Evolutionary conservation across 2,797 vertebrate species (phyloP).

Genomic region (Philypnodon macrostomus): DNA sequence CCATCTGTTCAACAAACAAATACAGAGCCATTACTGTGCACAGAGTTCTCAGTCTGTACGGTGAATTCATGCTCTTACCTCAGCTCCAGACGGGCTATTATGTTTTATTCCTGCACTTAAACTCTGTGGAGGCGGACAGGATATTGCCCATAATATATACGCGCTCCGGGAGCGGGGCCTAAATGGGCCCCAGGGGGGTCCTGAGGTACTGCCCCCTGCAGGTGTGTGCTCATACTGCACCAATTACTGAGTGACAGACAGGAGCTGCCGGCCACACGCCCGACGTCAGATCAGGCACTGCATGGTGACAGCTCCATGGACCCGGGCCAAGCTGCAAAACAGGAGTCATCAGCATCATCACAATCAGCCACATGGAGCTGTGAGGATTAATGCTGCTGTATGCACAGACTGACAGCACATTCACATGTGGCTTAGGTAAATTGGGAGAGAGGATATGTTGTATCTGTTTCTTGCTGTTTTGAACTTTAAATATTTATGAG

Average conservation of each 20-base stretch:
- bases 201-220: conserved; percentile 73
- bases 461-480: conserved; percentile 42
- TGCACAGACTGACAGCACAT: conserved; percentile 55
- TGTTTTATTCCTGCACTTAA: conserved; percentile 81
- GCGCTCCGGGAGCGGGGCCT: conserved; percentile 68
- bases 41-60: conserved; percentile 63
- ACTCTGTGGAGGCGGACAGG: conserved; percentile 75
- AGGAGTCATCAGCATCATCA: no score
- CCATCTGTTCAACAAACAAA: conserved; percentile 83
- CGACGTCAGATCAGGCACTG: no score
- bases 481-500: conserved; percentile 59
- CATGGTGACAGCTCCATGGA: conserved; percentile 72
- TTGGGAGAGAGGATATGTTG: conserved; percentile 50
- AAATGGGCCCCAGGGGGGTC: conserved; percentile 76
- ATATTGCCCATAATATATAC: conserved; percentile 80
- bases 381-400: conserved; percentile 63
- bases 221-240: conserved; percentile 70
- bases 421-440: conserved; percentile 58
- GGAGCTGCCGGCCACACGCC: conserved; percentile 3
- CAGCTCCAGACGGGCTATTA: conserved; percentile 81
- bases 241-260: conserved; percentile 80
- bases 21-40: conserved; percentile 50
- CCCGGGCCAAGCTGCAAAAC: conserved; percentile 61
- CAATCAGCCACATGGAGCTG: no score
- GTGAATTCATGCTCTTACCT: conserved; percentile 65